These are phyloP conservation scores for Phodopus roborovskii DNA, from an alignment of 2,113 vertebrate genomes.

Conservation along the genomic window DNA sequence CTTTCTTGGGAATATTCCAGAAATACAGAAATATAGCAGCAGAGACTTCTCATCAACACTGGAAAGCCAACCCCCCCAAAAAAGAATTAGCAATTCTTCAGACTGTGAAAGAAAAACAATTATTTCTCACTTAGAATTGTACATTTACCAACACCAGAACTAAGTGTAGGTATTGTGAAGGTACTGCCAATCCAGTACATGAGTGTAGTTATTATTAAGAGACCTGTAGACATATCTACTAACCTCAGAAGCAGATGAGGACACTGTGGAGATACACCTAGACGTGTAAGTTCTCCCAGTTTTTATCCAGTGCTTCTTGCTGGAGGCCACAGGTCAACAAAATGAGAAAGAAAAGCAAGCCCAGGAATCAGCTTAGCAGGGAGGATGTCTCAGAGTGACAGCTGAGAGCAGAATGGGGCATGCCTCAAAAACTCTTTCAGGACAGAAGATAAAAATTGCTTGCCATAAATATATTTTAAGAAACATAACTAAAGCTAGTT, in stretches of 20 bases:
- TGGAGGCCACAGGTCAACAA: neutral
- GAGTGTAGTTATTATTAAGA: neutral
- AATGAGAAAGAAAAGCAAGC: neutral
- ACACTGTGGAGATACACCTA: neutral
- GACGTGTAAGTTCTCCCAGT: neutral
- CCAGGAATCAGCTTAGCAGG: neutral
- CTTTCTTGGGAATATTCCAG: neutral
- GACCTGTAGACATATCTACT: neutral
- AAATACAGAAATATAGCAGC: neutral
- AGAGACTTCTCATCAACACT: neutral
- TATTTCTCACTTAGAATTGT: neutral
- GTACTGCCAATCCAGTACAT: neutral
- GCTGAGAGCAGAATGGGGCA: neutral
- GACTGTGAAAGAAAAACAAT: neutral
- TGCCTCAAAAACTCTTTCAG: neutral
- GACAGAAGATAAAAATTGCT: neutral
- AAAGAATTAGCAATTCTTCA: neutral
- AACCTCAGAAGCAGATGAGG: neutral
- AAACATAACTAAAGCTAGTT: neutral
- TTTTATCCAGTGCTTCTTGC: neutral
- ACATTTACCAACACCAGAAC: neutral
- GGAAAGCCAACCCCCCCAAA: neutral
- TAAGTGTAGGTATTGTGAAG: neutral
- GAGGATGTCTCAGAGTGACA: neutral
- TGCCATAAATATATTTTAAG: neutral